phyloP scores from a whole-genome alignment of 2,888 invertebrate species.

The Megalurothrips usitatus region DNA sequence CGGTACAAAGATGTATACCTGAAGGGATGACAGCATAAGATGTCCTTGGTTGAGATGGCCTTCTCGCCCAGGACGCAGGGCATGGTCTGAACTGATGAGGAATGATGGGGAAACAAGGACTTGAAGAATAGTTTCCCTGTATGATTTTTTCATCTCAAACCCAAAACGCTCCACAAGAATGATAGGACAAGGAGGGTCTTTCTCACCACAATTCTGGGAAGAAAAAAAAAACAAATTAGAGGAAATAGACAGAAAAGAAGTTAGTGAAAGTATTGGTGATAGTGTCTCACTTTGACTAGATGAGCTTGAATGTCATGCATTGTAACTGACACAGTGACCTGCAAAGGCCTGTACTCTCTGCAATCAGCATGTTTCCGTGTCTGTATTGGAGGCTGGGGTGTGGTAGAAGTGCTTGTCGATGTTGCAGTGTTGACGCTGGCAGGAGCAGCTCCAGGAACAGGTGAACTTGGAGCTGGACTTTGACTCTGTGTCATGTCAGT shows the following conservation, averaged over 20 bases:
- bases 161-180: conserved; percentile 85
- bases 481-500: conserved; percentile 76
- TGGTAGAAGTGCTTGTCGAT: neutral
- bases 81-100: conserved; percentile 69
- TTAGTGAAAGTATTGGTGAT: conserved; percentile 7
- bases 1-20: conserved; percentile 52
- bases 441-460: conserved; percentile 35
- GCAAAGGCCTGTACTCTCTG: conserved; percentile 79
- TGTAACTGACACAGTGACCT: conserved; percentile 87
- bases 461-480: conserved; percentile 39
- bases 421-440: conserved; percentile 5
- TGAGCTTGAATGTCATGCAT: conserved; percentile 96
- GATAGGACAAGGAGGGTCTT: conserved; percentile 87
- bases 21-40: conserved; percentile 76
- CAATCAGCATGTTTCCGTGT: conserved; percentile 57
- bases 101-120: conserved; percentile 83
- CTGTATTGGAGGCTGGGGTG: conserved; percentile 24
- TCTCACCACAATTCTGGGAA: conserved; percentile 73
- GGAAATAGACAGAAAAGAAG: neutral
- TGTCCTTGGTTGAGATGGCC: conserved; percentile 77
- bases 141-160: conserved; percentile 95
- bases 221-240: conserved; percentile 28
- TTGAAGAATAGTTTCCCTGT: conserved; percentile 86
- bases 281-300: conserved; percentile 65
- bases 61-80: conserved; percentile 63